Percentiles rank a stretch among this genome's conserved stretches.
These are phyloP conservation scores for Heliconius himera DNA, from an alignment of 1,140 invertebrate species.

Conservation along the genomic window DNA sequence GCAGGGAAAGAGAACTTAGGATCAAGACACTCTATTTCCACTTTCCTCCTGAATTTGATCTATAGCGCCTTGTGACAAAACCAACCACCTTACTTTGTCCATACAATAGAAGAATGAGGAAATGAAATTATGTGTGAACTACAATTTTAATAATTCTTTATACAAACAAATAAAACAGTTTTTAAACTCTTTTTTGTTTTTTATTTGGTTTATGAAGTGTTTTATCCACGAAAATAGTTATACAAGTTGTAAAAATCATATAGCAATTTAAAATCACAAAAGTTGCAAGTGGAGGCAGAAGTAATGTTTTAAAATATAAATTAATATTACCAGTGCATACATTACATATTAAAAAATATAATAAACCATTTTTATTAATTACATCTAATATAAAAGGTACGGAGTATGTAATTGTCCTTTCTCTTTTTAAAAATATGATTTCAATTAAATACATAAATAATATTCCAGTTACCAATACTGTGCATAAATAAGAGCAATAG, in stretches of 20 bases:
- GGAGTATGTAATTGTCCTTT: slow-evolving; percentile 49
- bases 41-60: too few species aligned
- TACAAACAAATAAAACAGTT: neutral
- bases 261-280: slow-evolving; percentile 84
- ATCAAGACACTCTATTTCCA: too few species aligned
- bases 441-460: slow-evolving; percentile 82
- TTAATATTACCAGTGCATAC: slow-evolving; percentile 91
- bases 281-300: slow-evolving; percentile 72
- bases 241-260: slow-evolving; percentile 78
- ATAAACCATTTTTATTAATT: slow-evolving; percentile 89
- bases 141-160: too few species aligned
- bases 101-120: too few species aligned
- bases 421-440: slow-evolving; percentile 64
- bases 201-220: slow-evolving; percentile 5
- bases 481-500: slow-evolving; percentile 89
- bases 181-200: slow-evolving; percentile 1
- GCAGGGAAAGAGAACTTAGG: too few species aligned
- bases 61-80: too few species aligned
- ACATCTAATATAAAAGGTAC: slow-evolving; percentile 84
- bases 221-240: slow-evolving; percentile 59
- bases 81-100: too few species aligned
- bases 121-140: too few species aligned
- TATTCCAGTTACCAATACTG: slow-evolving; percentile 81
- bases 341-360: slow-evolving; percentile 91
- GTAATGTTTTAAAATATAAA: slow-evolving; percentile 84